Base-by-base conservation (phyloP, 1,140 invertebrate species). In the Leguminivora glycinivorella region DNA sequence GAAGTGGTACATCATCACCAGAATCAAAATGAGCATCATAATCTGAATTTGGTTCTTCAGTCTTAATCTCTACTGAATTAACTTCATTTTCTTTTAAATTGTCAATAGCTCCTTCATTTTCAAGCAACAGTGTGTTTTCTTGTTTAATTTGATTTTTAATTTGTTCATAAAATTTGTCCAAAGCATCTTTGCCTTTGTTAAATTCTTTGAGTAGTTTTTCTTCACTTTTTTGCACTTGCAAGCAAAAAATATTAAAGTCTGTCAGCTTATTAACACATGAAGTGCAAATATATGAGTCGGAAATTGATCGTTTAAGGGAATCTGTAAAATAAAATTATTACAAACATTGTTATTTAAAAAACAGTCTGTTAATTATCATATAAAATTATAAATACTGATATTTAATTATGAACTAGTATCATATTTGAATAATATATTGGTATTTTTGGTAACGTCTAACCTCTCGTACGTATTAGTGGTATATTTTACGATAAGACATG, bases 271-370 rank as follows among this genome's bases (percentile, higher is more conserved):
- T 60, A 6, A 73, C n/a, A 69, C 84, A 86, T 31, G 7, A 17
- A 1, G 43, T 29, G 60, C 84, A 86, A n/a, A n/a, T 63, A 83
- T 74, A 67, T 69, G 69, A 25, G 71, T 78, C 7, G 82, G 82
- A 9, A 83, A 70, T 4, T 70, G 29, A 24, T 72, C 25, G 4
- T 43, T 68, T 22, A 74, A 10, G n/a, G 67, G 9, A 47, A 83
- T 73, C 83, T 85, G 75, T 63, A 82, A 83, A 56, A 68, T 2
- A 22, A 56, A 47, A 38, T 31, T 31, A 56, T 26, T 70, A 7
- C 40, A 56, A 74, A 67, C n/a, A 43, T 10, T n/a, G n/a, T 43
- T 10, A 7, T 10, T n/a, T n/a, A n/a, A n/a, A n/a, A 12, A 1
- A 40, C 38, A 14, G 12, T 40, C 3, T 1, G 29, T 31, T 31